A percentile compares a stretch with the other conserved stretches of the same genome.
Evolutionary conservation across 37 sponge, comb jelly and placozoan species (phyloP).

Genomic region (Halichondria panicea): DNA sequence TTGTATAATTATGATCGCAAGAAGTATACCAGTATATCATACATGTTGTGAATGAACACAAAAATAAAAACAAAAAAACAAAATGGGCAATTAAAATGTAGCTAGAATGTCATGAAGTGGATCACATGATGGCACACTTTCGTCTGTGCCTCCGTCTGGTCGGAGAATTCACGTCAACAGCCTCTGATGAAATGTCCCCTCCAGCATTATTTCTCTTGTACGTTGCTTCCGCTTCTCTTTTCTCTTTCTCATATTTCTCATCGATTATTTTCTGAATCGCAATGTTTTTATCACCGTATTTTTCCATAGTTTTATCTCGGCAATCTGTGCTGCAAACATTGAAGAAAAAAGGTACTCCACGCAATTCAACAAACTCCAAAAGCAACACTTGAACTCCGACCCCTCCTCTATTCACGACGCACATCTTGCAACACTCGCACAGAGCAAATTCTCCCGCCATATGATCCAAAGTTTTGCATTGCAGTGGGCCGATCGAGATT

Average conservation of each 20-base stretch:
- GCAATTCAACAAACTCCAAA: slow-evolving; percentile 17
- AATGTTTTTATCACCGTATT: slow-evolving; percentile 2
- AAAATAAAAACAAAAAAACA: no score
- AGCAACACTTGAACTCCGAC: slow-evolving; percentile 26
- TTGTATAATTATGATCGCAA: no score
- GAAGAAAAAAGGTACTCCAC: slow-evolving; percentile 37
- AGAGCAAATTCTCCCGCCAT: slow-evolving; percentile 20
- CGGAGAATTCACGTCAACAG: not conserved
- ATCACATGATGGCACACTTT: slow-evolving; percentile 55
- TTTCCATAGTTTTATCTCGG: slow-evolving; percentile 1
- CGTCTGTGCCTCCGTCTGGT: not conserved
- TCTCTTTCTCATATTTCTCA: slow-evolving; percentile 52
- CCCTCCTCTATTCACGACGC: not conserved
- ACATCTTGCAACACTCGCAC: slow-evolving; percentile 47
- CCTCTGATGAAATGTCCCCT: not conserved
- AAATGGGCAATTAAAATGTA: no score
- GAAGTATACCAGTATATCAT: no score
- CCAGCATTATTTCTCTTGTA: not conserved
- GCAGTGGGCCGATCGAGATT: slow-evolving; percentile 24
- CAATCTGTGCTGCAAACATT: slow-evolving; percentile 50
- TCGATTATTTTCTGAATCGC: slow-evolving; percentile 33
- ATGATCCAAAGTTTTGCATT: slow-evolving; percentile 62
- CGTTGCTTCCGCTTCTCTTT: slow-evolving; percentile 53
- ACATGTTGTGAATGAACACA: no score
- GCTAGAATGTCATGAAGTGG: not conserved